Base-by-base conservation (phyloP, 1,140 invertebrate species). In the Atta colombica region DNA sequence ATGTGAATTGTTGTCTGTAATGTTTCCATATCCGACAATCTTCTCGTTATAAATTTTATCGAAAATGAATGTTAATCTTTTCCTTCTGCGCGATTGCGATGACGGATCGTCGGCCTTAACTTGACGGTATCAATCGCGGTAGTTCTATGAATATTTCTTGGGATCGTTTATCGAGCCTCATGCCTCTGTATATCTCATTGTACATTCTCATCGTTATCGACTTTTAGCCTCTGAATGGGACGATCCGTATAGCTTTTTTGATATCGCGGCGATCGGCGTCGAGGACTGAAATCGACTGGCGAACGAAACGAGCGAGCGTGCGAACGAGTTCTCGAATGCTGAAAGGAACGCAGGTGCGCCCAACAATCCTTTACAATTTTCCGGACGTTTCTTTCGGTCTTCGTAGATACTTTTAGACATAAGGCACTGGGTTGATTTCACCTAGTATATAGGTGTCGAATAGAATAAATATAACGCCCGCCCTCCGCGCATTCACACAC, bases 151-250 rank as follows among this genome's bases (percentile, higher is more conserved):
- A n/a, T 7, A 65, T 25, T 31, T 39, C 77, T 69, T 51, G 31
- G 18, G 60, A 49, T 78, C 75, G 61, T 49, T 65, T 65, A 55
- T 55, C 35, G 35, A 39, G 58, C 49, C 49, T 75, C 71, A 61
- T 51, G n/a, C 81, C 55, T 82, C 66, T 84, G 81, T 84, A 84
- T 85, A 77, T 85, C 31, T 85, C 81, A 85, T 58, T 84, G 82
- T 85, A 78, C 25, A 85, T 66, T 85, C 49, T 85, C 60, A 85
- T 85, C 49, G 61, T 85, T 77, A 85, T 16, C 60, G 58, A 78
- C 16, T 71, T 81, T 45, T 77, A 69, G 31, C n/a, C 25, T 77
- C 21, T 77, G 49, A 85, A 65, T 66, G 74, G 39, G 49, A 63
- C 69, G 78, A 81, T 77, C 45, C 49, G 51, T 85, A 49, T 78